These are phyloP conservation scores for Watsonalla binaria DNA, from an alignment of 2,888 invertebrate genomes.

Conservation along the genomic window DNA sequence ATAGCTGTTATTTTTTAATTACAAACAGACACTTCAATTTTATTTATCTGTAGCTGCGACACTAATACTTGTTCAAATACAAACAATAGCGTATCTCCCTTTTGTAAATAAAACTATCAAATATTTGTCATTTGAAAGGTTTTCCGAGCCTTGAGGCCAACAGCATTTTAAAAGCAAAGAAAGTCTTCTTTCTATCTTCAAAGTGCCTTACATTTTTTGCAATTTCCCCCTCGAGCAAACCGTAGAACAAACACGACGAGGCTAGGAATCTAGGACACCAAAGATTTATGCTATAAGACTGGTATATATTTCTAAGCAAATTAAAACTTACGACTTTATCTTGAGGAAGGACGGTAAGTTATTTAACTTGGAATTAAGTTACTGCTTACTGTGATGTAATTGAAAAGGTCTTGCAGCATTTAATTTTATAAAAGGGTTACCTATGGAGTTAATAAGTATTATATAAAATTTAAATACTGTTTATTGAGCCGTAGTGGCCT, in stretches of 20 bases:
- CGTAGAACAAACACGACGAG: slow-evolving; percentile 34
- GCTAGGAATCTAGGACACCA: slow-evolving; percentile 50
- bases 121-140: no score
- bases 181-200: slow-evolving; percentile 1
- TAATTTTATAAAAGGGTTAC: no score
- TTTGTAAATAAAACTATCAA: no score
- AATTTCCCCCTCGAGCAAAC: slow-evolving; percentile 19
- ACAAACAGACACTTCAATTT: no score
- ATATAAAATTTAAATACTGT: no score
- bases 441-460: no score
- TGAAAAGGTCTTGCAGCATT: neutral
- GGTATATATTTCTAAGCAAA: slow-evolving; percentile 1
- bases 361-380: neutral
- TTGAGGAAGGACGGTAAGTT: neutral
- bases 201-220: slow-evolving; percentile 20
- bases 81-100: no score
- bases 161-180: neutral
- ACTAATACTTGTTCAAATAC: no score
- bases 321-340: neutral
- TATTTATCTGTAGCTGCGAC: no score
- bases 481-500: no score
- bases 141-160: no score
- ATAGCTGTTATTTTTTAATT: no score
- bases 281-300: neutral
- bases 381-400: neutral